Conservation (phyloP, 2,797 vertebrate genomes). For the Malurus splendens region DNA sequence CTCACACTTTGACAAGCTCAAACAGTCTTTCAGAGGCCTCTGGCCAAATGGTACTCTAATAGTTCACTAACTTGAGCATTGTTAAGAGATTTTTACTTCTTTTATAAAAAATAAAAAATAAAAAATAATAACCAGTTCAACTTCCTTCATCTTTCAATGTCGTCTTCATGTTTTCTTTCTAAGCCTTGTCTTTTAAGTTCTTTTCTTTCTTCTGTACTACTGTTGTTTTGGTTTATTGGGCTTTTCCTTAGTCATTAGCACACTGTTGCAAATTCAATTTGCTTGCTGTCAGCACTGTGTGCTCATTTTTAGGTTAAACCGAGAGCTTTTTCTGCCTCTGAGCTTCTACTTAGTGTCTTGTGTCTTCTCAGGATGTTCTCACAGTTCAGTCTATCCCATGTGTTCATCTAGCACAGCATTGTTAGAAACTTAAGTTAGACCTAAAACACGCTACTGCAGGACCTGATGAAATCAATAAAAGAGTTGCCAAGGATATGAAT, state of each 20-base stretch:
- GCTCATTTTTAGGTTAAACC: background rate
- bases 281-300: background rate
- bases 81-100: background rate
- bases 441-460: background rate
- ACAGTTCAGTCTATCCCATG: background rate
- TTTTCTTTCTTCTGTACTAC: background rate
- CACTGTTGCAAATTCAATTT: background rate
- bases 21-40: background rate
- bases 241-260: background rate
- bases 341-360: background rate
- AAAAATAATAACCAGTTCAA: background rate
- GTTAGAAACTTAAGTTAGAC: background rate
- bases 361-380: background rate
- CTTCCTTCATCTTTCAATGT: background rate
- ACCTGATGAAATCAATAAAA: background rate
- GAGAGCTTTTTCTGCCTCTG: background rate
- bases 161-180: background rate
- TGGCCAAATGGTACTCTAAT: background rate
- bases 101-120: background rate
- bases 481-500: background rate
- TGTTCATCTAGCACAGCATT: background rate
- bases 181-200: background rate
- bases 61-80: background rate
- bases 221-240: background rate
- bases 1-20: background rate